Evolutionary conservation across 2,888 invertebrate genomes (phyloP).

Genomic region (Chalcosyrphus nemorum): DNA sequence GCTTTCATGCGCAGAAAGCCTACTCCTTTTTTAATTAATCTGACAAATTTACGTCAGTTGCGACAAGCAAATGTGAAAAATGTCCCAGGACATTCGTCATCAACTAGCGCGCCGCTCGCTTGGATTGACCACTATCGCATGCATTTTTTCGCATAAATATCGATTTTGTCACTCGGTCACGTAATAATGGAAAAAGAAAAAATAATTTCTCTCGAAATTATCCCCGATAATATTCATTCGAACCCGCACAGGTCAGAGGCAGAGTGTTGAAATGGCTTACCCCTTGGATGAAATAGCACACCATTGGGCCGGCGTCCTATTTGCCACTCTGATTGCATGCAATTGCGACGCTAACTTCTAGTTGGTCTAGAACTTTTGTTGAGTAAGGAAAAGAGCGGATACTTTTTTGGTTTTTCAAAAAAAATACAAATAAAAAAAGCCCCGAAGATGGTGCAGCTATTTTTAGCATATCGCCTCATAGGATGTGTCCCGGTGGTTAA

Average conservation of each 20-base stretch:
- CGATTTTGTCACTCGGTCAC: conserved; percentile 67
- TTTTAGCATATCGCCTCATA: conserved; percentile 56
- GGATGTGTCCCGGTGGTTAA: conserved; percentile 58
- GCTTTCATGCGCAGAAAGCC: conserved; percentile 10
- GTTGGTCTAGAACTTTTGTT: conserved; percentile 53
- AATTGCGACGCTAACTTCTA: conserved; percentile 44
- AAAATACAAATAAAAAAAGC: background rate
- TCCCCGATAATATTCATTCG: conserved; percentile 36
- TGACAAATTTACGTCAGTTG: conserved; percentile 41
- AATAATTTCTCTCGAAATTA: conserved; percentile 58
- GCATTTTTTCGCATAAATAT: conserved; percentile 60
- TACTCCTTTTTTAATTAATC: conserved; percentile 25
- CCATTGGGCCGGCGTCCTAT: conserved; percentile 1
- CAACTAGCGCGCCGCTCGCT: background rate
- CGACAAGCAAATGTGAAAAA: conserved; percentile 55
- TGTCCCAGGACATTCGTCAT: conserved; percentile 39
- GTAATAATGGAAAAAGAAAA: conserved; percentile 51
- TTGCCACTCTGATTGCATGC: conserved; percentile 39
- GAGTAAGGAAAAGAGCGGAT: conserved; percentile 42
- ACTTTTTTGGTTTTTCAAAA: background rate
- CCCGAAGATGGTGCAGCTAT: conserved; percentile 60
- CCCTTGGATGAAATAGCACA: conserved; percentile 47
- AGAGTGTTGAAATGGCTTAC: conserved; percentile 19
- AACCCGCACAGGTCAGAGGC: conserved; percentile 2
- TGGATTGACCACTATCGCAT: conserved; percentile 34